A percentile compares a stretch with the other conserved stretches of the same genome.
Conservation (phyloP, 2,797 vertebrate genomes). For the Phrynocephalus forsythii region DNA sequence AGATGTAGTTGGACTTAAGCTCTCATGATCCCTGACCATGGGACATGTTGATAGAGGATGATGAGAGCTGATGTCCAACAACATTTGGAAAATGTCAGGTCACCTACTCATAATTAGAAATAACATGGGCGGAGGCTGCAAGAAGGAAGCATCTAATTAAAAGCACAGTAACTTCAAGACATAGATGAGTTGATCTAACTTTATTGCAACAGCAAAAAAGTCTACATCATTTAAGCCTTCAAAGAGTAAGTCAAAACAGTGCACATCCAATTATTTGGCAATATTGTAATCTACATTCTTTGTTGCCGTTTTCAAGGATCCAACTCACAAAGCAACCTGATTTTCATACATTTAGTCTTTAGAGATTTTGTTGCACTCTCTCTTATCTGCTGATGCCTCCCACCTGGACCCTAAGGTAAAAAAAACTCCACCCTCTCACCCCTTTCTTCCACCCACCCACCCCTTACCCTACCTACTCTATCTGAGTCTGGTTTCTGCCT, state of each 20-base stretch:
- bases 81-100: too few relatives aligned
- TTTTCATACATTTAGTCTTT: not conserved
- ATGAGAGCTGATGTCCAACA: too few relatives aligned
- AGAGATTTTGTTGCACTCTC: not conserved
- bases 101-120: not conserved
- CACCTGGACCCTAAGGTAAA: too few relatives aligned
- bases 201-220: not conserved
- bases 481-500: too few relatives aligned
- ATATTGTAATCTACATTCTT: not conserved
- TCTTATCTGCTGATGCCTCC: not conserved
- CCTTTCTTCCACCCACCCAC: too few relatives aligned
- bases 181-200: not conserved
- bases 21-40: not conserved
- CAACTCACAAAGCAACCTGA: too few relatives aligned
- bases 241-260: accelerated
- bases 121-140: not conserved
- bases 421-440: too few relatives aligned
- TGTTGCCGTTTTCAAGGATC: too few relatives aligned
- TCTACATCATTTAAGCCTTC: not conserved
- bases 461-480: too few relatives aligned
- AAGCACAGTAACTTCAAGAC: not conserved
- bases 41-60: not conserved
- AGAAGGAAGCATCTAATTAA: not conserved
- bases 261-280: not conserved
- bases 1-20: not conserved